These are phyloP conservation scores for Planococcus citri DNA, from an alignment of 1,140 invertebrate species.

Conservation along the genomic window DNA sequence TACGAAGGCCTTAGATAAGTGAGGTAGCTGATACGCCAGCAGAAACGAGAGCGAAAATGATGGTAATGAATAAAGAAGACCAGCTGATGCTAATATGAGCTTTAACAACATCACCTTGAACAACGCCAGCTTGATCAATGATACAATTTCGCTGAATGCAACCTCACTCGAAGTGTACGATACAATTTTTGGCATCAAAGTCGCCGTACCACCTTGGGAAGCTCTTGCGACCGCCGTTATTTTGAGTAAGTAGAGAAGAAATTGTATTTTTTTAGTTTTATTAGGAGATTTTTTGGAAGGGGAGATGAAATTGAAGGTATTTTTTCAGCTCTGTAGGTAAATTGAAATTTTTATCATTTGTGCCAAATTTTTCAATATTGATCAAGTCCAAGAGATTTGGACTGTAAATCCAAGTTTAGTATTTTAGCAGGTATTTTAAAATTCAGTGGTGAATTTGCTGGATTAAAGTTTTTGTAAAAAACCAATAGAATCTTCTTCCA, in stretches of 20 bases:
- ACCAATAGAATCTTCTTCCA: too few species aligned
- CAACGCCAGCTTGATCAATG: neutral
- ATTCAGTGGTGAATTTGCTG: too few species aligned
- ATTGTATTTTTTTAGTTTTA: neutral
- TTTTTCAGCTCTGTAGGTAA: neutral
- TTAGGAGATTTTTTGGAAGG: neutral
- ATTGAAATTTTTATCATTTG: neutral
- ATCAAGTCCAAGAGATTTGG: neutral
- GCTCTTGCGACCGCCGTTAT: neutral
- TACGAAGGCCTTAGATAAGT: too few species aligned
- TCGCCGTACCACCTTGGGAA: conserved; percentile 10
- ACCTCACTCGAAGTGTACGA: neutral
- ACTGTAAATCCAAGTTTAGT: too few species aligned
- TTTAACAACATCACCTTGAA: neutral
- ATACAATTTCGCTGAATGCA: neutral
- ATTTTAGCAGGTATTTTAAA: too few species aligned
- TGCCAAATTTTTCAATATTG: neutral
- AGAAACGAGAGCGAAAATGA: neutral
- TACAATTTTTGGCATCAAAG: neutral
- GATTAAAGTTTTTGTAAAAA: too few species aligned
- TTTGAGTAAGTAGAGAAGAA: neutral
- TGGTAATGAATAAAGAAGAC: neutral
- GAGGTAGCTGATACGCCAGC: too few species aligned
- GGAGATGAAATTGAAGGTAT: neutral
- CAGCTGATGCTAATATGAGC: conserved; percentile 3